These are phyloP conservation scores for Tuta absoluta DNA, from an alignment of 2,888 invertebrate genomes.

Conservation along the genomic window DNA sequence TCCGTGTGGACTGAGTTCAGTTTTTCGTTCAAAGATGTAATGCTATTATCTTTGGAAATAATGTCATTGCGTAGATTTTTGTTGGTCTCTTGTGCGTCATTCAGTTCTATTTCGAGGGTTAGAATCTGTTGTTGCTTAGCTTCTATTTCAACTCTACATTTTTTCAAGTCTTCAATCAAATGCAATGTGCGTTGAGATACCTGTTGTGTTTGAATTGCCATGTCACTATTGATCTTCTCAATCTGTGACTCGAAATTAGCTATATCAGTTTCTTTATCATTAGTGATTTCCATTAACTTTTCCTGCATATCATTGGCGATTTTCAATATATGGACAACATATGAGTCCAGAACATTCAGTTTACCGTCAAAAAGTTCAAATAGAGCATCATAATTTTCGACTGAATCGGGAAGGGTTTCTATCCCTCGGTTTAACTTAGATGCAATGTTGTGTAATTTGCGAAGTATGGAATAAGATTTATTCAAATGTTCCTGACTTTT, in stretches of 20 bases:
- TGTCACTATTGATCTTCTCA: conserved; percentile 12
- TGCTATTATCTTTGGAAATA: conserved; percentile 34
- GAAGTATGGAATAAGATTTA: neutral
- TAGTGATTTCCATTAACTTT: conserved; percentile 1
- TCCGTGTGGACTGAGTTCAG: conserved; percentile 25
- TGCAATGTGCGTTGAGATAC: conserved; percentile 27
- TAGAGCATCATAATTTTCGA: conserved; percentile 1
- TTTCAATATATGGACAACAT: neutral
- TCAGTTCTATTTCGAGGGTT: conserved; percentile 35
- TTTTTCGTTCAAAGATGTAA: conserved; percentile 37
- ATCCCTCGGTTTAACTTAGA: neutral
- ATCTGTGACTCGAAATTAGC: conserved; percentile 13
- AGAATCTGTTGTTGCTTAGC: conserved; percentile 31
- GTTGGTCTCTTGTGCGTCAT: conserved; percentile 34
- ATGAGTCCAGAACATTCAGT: neutral
- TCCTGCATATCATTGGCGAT: neutral
- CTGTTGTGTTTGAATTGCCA: conserved; percentile 25
- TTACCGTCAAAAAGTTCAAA: conserved; percentile 26
- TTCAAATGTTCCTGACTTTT: conserved; percentile 3
- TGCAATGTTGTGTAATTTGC: neutral
- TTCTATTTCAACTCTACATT: conserved; percentile 32
- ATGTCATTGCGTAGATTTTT: conserved; percentile 35
- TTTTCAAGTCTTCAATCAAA: conserved; percentile 33
- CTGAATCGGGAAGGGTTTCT: neutral
- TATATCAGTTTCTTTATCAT: conserved; percentile 14